Evolutionary conservation across 2,888 invertebrate species (phyloP).

Genomic region (Ophraella communa): DNA sequence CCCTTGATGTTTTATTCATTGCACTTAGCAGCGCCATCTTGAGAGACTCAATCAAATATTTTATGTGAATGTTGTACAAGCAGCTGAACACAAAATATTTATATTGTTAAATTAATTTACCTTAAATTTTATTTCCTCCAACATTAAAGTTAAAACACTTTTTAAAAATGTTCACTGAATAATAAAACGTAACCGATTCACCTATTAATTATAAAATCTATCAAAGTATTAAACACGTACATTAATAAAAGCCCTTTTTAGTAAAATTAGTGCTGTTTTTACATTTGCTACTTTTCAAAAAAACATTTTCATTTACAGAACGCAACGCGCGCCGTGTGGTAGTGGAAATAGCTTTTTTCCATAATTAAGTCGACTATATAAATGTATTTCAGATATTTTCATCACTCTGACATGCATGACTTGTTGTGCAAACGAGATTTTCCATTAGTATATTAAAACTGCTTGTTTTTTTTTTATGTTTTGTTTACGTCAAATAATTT

Average conservation of each 20-base stretch:
- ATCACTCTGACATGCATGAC: slow-evolving; percentile 40
- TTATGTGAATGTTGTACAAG: slow-evolving; percentile 51
- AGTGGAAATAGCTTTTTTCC: slow-evolving; percentile 33
- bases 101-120: too few relatives aligned
- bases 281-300: neutral
- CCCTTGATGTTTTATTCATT: slow-evolving; percentile 63
- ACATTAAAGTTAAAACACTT: too few relatives aligned
- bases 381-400: slow-evolving; percentile 38
- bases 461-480: slow-evolving; percentile 27
- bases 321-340: slow-evolving; percentile 3
- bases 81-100: neutral
- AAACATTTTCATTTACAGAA: neutral
- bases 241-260: neutral
- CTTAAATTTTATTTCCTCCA: too few relatives aligned
- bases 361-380: slow-evolving; percentile 38
- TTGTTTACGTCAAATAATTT: slow-evolving; percentile 37
- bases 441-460: slow-evolving; percentile 45
- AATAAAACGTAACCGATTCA: neutral
- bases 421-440: slow-evolving; percentile 39
- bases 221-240: neutral
- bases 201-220: neutral
- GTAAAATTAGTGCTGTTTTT: too few relatives aligned
- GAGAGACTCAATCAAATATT: slow-evolving; percentile 61
- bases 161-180: too few relatives aligned
- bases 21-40: slow-evolving; percentile 61